Base-by-base conservation (phyloP, 2,888 invertebrate genomes). In the Pheosia gnoma region DNA sequence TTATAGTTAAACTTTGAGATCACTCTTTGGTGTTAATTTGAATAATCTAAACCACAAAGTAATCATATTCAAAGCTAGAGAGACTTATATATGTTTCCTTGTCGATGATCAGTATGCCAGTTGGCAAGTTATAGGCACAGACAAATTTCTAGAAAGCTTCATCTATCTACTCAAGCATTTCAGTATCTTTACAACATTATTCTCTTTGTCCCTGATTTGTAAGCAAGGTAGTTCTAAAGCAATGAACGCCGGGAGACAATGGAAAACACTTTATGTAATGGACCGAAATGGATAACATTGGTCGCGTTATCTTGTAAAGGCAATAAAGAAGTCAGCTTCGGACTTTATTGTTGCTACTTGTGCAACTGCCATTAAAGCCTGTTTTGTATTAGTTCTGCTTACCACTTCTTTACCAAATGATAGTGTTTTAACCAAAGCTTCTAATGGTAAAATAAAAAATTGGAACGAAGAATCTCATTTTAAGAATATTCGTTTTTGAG, bases 211-310 rank as follows among this genome's bases (percentile, higher is more conserved):
- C 55, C 54, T 65, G 67, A 71, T 74, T 76, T 71, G 72, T 74
- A 61, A 63, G 65, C 68, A 58, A 60, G 57, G 63, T 65, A 70
- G 68, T 66, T 70, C 38, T 60, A 74, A 70, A 66, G 77, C 74
- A 76, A 78, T 79, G 72, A 80, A 77, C 67, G 67, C 68, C 65
- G 65, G 71, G 73, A 82, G 82, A 90, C 90, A 90, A 89, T 85
- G 79, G 86, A 77, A 79, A 82, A 84, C 86, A 87, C 85, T 89
- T 87, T 85, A 81, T 80, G 86, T 89, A 90, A 91, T 90, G 90
- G 89, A 78, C 83, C 75, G 82, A 83, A 86, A 86, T 79, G 85
- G 88, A 87, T 83, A 89, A 82, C 84, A 76, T 74, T 76, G 81
- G 81, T 79, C 77, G 79, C 80, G 82, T 88, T 91, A 91, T 91